Conservation (phyloP, 2,888 invertebrate species). For the Pheosia tremula region DNA sequence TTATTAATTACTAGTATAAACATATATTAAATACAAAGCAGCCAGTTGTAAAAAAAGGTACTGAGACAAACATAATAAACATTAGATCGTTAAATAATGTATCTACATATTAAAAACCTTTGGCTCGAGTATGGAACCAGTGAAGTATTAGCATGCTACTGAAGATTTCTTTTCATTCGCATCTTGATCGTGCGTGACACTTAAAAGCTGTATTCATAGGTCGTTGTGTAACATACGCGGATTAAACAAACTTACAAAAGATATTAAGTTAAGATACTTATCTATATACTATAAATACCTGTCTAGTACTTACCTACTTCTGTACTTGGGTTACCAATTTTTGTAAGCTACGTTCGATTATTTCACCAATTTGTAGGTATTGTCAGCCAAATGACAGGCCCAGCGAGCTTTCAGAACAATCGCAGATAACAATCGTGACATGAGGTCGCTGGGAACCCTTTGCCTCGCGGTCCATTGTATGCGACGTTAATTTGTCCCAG, state of each 20-base stretch:
- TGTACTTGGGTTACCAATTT: no score
- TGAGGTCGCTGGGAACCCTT: slow-evolving; percentile 23
- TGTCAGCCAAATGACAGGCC: slow-evolving; percentile 8
- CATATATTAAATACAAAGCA: no score
- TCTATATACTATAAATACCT: no score
- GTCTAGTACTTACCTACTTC: no score
- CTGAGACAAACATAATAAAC: no score
- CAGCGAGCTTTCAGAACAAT: slow-evolving; percentile 9
- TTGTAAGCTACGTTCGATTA: background rate
- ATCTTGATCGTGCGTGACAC: slow-evolving; percentile 4
- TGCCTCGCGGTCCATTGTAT: slow-evolving; percentile 15
- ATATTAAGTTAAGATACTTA: no score
- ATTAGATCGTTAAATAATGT: no score
- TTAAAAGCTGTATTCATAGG: background rate
- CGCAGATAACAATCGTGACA: slow-evolving; percentile 25
- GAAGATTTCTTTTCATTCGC: background rate
- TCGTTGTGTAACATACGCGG: background rate
- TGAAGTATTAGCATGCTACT: background rate
- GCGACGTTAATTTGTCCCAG: slow-evolving; percentile 29
- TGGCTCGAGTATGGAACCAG: background rate
- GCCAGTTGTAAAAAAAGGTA: no score
- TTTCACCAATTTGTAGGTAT: background rate
- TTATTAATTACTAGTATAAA: no score
- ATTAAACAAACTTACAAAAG: background rate
- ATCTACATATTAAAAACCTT: background rate